A percentile compares a stretch with the other conserved stretches of the same genome.
phyloP scores from a whole-genome alignment of 2,888 invertebrate species.

The Noctua janthina region DNA sequence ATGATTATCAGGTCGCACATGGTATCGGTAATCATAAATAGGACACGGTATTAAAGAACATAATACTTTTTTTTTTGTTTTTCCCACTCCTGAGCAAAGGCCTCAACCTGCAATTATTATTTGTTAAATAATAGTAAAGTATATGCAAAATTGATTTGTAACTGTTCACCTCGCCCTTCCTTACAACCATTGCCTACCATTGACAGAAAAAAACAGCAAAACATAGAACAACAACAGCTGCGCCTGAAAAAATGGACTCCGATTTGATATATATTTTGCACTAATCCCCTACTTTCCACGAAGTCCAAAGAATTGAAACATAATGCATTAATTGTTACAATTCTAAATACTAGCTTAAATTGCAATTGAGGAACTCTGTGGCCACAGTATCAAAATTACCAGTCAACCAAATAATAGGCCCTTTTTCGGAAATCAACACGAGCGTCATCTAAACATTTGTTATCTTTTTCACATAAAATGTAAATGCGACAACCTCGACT shows the following conservation, averaged over 20 bases:
- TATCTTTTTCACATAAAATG: background rate
- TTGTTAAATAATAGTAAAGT: background rate
- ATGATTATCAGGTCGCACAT: background rate
- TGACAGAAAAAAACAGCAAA: background rate
- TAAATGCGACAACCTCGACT: background rate
- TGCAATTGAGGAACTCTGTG: conserved; percentile 25
- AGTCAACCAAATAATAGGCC: background rate
- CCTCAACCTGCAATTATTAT: background rate
- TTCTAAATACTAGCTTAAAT: conserved; percentile 43
- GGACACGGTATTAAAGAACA: background rate
- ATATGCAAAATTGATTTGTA: background rate
- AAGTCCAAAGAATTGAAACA: conserved; percentile 15
- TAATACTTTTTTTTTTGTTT: too few species aligned
- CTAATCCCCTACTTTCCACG: conserved; percentile 4
- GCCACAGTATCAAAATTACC: background rate
- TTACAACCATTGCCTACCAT: background rate
- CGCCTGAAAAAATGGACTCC: too few species aligned
- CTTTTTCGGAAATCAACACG: background rate
- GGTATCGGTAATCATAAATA: background rate
- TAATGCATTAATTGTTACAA: conserved; percentile 38
- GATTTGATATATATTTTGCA: background rate
- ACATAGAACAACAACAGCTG: background rate
- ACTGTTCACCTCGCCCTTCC: background rate
- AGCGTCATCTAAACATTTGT: background rate
- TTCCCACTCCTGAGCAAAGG: too few species aligned